phyloP scores from a whole-genome alignment of 2,113 vertebrate genomes.

The Oncorhynchus kisutch region DNA sequence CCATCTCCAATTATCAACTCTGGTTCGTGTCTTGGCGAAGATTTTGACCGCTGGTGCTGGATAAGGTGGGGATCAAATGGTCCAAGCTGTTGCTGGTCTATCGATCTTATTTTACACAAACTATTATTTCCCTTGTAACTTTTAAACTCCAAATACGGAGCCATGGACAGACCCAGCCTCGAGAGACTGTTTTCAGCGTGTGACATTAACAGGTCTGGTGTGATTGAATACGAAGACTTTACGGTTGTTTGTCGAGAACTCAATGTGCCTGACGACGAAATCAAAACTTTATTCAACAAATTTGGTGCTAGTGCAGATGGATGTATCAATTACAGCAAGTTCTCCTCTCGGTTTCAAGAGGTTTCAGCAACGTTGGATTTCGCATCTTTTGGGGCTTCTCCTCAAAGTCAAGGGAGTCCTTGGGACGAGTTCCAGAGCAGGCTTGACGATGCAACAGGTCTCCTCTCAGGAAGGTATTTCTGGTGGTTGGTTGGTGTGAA shows the following conservation, averaged over 20 bases:
- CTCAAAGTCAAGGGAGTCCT: constrained; percentile 2
- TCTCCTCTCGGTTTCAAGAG: constrained; percentile 71
- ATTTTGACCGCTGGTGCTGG: neutral
- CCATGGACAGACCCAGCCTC: constrained; percentile 60
- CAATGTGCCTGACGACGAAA: constrained; percentile 59
- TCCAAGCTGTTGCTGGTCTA: no score
- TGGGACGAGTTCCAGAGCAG: constrained; percentile 71
- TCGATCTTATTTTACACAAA: no score
- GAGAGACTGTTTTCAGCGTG: constrained; percentile 74
- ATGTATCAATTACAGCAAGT: constrained; percentile 70
- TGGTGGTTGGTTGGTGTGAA: neutral
- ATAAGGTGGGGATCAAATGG: neutral
- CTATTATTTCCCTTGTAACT: no score
- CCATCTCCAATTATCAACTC: neutral
- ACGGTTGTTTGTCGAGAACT: constrained; percentile 71
- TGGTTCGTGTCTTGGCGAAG: neutral
- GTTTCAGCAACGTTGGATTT: constrained; percentile 69
- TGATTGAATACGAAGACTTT: constrained; percentile 76
- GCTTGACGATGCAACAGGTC: constrained; percentile 52
- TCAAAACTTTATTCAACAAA: constrained; percentile 65
- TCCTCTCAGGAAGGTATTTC: constrained; percentile 63
- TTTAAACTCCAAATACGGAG: neutral
- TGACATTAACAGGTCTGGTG: constrained; percentile 74
- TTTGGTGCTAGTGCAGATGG: constrained; percentile 71
- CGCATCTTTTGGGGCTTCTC: constrained; percentile 39